These are phyloP conservation scores for Microctonus aethiopoides DNA, from an alignment of 2,888 invertebrate genomes.

Conservation along the genomic window DNA sequence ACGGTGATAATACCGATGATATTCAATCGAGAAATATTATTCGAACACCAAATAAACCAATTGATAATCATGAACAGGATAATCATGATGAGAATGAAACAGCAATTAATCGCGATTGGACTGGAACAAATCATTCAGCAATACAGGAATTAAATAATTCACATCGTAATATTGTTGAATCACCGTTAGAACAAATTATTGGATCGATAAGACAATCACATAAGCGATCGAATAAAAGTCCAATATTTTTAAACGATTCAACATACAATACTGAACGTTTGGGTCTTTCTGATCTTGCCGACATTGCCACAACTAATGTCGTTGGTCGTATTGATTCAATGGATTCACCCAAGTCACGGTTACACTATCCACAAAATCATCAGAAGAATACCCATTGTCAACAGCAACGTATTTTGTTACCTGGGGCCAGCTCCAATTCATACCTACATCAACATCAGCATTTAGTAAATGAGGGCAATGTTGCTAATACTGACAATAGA, in stretches of 20 bases:
- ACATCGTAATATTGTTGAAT: slow-evolving; percentile 20
- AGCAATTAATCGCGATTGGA: slow-evolving; percentile 3
- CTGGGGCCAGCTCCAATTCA: not conserved
- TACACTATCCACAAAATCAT: slow-evolving; percentile 24
- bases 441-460: slow-evolving; percentile 17
- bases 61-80: slow-evolving; percentile 2
- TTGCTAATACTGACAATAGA: slow-evolving; percentile 8
- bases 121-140: not conserved
- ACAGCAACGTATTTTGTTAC: not conserved
- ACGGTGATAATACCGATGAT: slow-evolving; percentile 8
- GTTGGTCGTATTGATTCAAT: slow-evolving; percentile 5
- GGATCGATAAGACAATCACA: slow-evolving; percentile 24
- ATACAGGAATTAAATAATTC: slow-evolving; percentile 7
- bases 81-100: slow-evolving; percentile 23
- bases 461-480: slow-evolving; percentile 1
- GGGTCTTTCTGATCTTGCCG: slow-evolving; percentile 21
- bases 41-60: slow-evolving; percentile 5
- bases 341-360: slow-evolving; percentile 19
- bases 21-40: not conserved
- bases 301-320: not conserved
- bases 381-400: slow-evolving; percentile 23
- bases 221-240: slow-evolving; percentile 15
- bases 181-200: slow-evolving; percentile 26
- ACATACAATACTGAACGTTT: slow-evolving; percentile 23
- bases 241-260: slow-evolving; percentile 15